phyloP scores from a whole-genome alignment of 2,113 vertebrate species.

The Cryptotis parvus region DNA sequence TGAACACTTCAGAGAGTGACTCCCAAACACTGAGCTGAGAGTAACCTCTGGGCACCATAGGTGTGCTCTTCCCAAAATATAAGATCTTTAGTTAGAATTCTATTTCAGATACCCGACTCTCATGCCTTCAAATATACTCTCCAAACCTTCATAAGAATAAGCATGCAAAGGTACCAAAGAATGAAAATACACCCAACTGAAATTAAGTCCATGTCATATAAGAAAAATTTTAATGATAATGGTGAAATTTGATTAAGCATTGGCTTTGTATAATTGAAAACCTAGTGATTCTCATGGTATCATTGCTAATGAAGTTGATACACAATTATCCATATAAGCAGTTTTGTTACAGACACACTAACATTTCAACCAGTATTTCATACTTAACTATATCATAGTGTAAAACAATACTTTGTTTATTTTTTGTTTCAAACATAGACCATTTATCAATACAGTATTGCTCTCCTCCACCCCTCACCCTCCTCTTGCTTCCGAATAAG shows the following conservation, averaged over 20 bases:
- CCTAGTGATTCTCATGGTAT: not conserved
- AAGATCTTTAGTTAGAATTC: not conserved
- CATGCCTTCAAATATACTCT: not conserved
- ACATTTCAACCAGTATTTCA: not conserved
- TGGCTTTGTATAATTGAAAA: not conserved
- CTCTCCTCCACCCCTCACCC: no score
- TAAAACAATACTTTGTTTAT: no score
- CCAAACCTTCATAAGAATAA: not conserved
- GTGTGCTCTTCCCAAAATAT: not conserved
- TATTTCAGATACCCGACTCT: not conserved
- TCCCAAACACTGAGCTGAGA: no score
- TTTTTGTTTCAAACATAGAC: no score
- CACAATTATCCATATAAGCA: accelerated
- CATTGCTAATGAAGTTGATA: not conserved
- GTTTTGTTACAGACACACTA: not conserved
- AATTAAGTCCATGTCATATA: not conserved
- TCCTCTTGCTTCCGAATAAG: no score
- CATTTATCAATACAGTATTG: no score
- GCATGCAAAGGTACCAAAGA: no score
- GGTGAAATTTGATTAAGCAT: not conserved
- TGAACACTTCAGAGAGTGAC: no score
- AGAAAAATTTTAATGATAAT: not conserved
- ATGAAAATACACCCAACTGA: no score
- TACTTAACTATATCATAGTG: not conserved
- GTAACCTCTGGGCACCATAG: no score